Conservation (phyloP, 2,888 invertebrate genomes). For the Plebejus anna region DNA sequence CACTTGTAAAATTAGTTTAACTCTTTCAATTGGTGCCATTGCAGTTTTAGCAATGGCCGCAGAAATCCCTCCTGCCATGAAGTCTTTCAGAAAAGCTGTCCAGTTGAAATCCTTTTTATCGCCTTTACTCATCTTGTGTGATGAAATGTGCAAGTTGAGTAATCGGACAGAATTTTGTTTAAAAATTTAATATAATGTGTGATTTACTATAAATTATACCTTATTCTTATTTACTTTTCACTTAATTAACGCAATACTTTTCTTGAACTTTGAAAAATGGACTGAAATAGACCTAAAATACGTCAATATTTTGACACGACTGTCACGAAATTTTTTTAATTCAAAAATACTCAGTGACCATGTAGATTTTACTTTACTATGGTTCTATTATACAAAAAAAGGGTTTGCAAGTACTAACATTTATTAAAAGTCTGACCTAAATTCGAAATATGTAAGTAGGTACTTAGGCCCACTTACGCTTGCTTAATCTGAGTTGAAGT, state of each 20-base stretch:
- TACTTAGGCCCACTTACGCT: too few relatives aligned
- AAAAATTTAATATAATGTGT: background rate
- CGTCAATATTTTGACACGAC: background rate
- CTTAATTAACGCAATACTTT: background rate
- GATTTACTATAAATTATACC: background rate
- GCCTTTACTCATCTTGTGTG: slow-evolving; percentile 36
- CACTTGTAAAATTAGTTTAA: slow-evolving; percentile 95
- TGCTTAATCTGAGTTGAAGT: too few relatives aligned
- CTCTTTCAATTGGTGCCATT: slow-evolving; percentile 97
- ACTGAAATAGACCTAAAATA: background rate
- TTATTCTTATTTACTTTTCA: background rate
- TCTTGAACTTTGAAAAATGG: background rate
- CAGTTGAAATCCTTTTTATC: slow-evolving; percentile 43
- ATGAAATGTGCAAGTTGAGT: background rate
- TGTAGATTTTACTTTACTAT: background rate
- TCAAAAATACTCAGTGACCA: background rate
- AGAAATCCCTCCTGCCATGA: slow-evolving; percentile 93
- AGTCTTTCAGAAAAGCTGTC: slow-evolving; percentile 93
- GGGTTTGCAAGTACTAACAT: too few relatives aligned
- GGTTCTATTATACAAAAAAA: background rate
- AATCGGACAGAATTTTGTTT: background rate
- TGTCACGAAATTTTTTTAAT: background rate
- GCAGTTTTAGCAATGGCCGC: slow-evolving; percentile 97
- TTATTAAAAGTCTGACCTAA: too few relatives aligned
- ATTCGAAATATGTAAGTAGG: too few relatives aligned